Conservation (phyloP, 2,113 vertebrate species). For the Pseudopodoces humilis region DNA sequence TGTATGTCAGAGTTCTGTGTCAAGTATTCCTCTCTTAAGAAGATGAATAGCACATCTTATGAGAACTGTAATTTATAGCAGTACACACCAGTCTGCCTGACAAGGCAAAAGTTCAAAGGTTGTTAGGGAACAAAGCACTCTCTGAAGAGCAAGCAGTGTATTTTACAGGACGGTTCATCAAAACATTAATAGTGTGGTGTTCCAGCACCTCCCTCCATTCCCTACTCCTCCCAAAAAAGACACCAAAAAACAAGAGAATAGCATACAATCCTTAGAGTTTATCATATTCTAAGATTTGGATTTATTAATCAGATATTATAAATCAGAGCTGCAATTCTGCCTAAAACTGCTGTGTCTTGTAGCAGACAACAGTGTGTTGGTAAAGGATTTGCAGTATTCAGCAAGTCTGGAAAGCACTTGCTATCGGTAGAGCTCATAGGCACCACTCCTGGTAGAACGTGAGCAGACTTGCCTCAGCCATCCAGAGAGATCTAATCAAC, state of each 20-base stretch:
- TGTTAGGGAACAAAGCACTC: conserved; percentile 2
- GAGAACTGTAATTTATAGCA: background rate
- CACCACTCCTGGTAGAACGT: background rate
- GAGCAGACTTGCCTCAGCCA: background rate
- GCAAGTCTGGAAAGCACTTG: background rate
- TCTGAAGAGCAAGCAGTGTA: background rate
- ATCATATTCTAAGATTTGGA: background rate
- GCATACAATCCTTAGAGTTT: background rate
- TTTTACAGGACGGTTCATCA: conserved; percentile 4
- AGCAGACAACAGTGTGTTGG: background rate
- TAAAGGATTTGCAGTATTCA: background rate
- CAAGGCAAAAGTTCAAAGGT: conserved; percentile 10
- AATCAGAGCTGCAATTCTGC: background rate
- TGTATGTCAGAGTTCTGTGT: background rate
- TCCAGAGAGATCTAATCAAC: conserved; percentile 39
- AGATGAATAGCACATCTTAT: background rate
- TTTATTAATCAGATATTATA: background rate
- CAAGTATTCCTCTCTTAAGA: background rate
- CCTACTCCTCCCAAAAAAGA: fast-evolving
- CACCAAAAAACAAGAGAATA: background rate
- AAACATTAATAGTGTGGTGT: background rate
- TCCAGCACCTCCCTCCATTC: background rate
- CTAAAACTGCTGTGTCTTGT: background rate
- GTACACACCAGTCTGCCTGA: background rate
- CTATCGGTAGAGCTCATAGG: background rate